Conservation (phyloP, 2,113 vertebrate species). For the Aspiorhynchus laticeps region DNA sequence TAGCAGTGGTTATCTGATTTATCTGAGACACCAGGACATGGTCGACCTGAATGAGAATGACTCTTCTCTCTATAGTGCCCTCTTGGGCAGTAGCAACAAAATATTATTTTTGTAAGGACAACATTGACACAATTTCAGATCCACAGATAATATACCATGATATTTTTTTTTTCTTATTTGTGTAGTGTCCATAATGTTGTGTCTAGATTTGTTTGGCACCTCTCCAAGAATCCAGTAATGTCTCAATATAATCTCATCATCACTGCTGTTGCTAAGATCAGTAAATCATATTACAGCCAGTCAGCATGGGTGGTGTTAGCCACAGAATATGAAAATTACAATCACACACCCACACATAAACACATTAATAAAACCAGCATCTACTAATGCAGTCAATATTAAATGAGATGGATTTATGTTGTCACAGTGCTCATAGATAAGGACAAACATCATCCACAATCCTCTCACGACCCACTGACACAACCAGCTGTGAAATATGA, state of each 20-base stretch:
- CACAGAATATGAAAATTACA: neutral
- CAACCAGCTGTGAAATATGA: neutral
- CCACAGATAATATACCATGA: neutral
- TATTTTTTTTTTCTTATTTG: neutral
- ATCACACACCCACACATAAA: neutral
- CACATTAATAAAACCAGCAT: neutral
- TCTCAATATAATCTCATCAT: conserved; percentile 42
- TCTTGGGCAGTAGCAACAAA: neutral
- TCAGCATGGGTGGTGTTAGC: neutral
- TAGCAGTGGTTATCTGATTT: conserved; percentile 17
- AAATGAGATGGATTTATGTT: conserved; percentile 19
- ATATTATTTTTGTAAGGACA: neutral
- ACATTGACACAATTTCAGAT: neutral
- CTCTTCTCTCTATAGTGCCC: neutral
- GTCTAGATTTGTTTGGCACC: neutral
- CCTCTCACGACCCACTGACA: conserved; percentile 13
- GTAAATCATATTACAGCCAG: conserved; percentile 47
- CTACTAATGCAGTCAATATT: neutral
- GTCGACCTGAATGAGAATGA: neutral
- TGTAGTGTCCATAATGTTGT: neutral
- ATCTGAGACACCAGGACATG: neutral
- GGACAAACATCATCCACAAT: conserved; percentile 30
- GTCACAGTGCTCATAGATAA: neutral
- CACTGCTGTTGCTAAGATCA: conserved; percentile 20
- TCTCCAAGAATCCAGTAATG: conserved; percentile 14